Conservation (phyloP, 2,888 invertebrate species). For the Ditylenchus weischeri region DNA sequence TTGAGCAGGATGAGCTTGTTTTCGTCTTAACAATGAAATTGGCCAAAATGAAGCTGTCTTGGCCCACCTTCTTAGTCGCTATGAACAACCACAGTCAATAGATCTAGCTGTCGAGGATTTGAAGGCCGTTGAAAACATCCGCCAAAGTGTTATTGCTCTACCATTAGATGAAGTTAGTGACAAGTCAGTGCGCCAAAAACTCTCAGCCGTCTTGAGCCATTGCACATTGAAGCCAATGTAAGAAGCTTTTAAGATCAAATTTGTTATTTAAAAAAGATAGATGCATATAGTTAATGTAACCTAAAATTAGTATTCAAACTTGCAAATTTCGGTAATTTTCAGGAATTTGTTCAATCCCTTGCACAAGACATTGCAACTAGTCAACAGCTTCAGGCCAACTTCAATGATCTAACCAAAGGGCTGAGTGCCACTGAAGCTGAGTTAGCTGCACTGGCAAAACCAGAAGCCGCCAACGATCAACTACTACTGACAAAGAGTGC, state of each 20-base stretch:
- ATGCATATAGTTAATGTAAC: no score
- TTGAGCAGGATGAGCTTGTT: not conserved
- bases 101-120: not conserved
- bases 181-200: slow-evolving; percentile 8
- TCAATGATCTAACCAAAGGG: not conserved
- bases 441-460: not conserved
- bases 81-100: not conserved
- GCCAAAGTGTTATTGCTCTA: not conserved
- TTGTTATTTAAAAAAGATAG: no score
- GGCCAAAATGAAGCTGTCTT: not conserved
- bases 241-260: not conserved
- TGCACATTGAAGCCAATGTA: not conserved
- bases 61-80: not conserved
- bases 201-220: not conserved
- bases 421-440: not conserved
- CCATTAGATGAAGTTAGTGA: slow-evolving; percentile 1
- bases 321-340: not conserved
- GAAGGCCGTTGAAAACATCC: not conserved
- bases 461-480: not conserved
- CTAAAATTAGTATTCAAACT: not conserved
- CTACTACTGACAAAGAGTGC: not conserved
- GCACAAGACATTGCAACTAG: not conserved
- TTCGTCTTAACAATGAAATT: no score
- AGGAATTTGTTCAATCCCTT: not conserved
- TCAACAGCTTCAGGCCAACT: not conserved